A percentile compares a stretch with the other conserved stretches of the same genome.
Evolutionary conservation across 2,113 vertebrate genomes (phyloP).

Genomic region (Agelaius phoeniceus): DNA sequence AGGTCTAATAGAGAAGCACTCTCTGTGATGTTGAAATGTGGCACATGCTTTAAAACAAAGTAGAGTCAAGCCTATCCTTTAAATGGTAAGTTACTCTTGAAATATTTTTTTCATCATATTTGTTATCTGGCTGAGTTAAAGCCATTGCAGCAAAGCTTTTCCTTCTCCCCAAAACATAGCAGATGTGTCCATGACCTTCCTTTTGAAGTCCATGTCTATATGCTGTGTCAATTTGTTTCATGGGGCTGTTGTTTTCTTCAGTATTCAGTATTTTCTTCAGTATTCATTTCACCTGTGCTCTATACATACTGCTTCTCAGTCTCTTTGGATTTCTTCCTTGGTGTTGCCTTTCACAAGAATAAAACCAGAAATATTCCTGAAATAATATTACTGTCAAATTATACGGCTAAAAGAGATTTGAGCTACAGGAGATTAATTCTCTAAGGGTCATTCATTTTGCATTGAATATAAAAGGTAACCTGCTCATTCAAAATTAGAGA

Average conservation of each 20-base stretch:
- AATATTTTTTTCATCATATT: background rate
- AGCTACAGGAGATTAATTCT: background rate
- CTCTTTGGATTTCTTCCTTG: background rate
- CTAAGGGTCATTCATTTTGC: background rate
- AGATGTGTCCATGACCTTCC: background rate
- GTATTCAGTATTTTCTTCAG: background rate
- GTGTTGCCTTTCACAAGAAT: background rate
- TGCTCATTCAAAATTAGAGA: constrained; percentile 1
- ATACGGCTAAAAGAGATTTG: background rate
- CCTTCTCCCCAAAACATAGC: background rate
- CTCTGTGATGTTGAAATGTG: background rate
- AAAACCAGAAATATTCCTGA: background rate
- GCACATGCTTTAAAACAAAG: background rate
- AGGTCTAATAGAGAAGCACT: background rate
- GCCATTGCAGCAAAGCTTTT: background rate
- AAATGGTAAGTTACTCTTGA: background rate
- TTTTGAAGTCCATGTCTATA: background rate
- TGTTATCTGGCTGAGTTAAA: background rate
- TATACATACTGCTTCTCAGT: background rate
- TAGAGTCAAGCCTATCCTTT: background rate
- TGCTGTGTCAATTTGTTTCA: background rate
- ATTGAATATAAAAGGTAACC: background rate
- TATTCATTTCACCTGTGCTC: background rate
- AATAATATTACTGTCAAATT: constrained; percentile 9
- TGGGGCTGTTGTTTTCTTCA: background rate